phyloP scores from a whole-genome alignment of 2,888 invertebrate species.

The Pristionchus japonicus region DNA sequence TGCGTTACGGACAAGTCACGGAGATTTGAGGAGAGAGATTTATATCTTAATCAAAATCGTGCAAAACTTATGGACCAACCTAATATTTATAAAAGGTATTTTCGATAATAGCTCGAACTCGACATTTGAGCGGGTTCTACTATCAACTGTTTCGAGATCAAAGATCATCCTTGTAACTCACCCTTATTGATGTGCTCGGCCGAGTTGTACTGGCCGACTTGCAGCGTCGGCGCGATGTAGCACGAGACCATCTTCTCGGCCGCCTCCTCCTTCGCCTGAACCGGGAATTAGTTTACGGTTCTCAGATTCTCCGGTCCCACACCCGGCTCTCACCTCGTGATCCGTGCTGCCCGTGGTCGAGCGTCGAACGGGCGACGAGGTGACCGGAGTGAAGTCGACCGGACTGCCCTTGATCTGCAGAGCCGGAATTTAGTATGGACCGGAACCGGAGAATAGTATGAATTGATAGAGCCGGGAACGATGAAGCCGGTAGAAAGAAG shows the following conservation, averaged over 20 bases:
- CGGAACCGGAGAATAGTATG: neutral
- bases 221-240: slow-evolving; percentile 26
- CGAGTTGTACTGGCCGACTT: neutral
- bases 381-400: neutral
- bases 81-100: too few species aligned
- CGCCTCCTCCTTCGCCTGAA: neutral
- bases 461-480: neutral
- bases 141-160: too few species aligned
- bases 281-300: neutral
- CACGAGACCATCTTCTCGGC: slow-evolving; percentile 3
- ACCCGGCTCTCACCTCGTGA: neutral
- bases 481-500: neutral
- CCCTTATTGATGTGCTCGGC: neutral
- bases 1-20: too few species aligned
- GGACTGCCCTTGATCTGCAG: neutral
- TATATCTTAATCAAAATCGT: too few species aligned
- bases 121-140: neutral
- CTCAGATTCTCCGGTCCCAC: neutral
- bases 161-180: neutral
- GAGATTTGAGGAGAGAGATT: too few species aligned
- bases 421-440: neutral
- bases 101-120: neutral
- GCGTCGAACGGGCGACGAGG: neutral
- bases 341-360: neutral
- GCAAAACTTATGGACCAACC: too few species aligned